A percentile compares a stretch with the other conserved stretches of the same genome.
phyloP scores from a whole-genome alignment of 2,888 invertebrate genomes.

The Rhopalosiphum nymphaeae region DNA sequence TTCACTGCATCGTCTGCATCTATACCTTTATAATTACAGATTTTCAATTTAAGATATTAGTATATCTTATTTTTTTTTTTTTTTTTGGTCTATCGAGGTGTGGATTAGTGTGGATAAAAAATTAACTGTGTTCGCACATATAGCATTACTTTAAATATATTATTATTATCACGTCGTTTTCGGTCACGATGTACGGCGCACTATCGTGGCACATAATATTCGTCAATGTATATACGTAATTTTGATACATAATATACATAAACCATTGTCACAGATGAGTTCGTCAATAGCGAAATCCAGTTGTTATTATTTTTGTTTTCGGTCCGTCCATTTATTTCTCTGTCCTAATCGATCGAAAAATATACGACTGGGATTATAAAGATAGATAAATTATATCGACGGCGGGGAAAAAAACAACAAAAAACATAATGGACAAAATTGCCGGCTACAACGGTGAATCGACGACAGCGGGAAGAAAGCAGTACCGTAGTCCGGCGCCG shows the following conservation, averaged over 20 bases:
- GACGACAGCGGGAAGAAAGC: neutral
- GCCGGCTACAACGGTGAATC: neutral
- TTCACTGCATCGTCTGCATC: neutral
- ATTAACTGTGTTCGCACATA: neutral
- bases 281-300: neutral
- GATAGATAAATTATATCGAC: neutral
- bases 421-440: slow-evolving; percentile 13
- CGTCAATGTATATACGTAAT: neutral
- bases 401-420: neutral
- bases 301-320: neutral
- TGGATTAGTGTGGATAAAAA: neutral
- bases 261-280: neutral
- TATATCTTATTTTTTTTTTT: neutral
- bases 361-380: neutral
- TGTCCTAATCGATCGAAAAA: neutral
- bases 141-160: neutral
- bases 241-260: neutral
- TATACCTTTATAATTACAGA: neutral
- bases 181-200: neutral
- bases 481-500: slow-evolving; percentile 25
- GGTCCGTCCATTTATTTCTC: neutral
- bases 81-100: too few species aligned
- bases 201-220: neutral
- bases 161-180: neutral
- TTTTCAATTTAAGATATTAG: neutral